phyloP scores from a whole-genome alignment of 2,888 invertebrate species.

The Ennomos erosarius region DNA sequence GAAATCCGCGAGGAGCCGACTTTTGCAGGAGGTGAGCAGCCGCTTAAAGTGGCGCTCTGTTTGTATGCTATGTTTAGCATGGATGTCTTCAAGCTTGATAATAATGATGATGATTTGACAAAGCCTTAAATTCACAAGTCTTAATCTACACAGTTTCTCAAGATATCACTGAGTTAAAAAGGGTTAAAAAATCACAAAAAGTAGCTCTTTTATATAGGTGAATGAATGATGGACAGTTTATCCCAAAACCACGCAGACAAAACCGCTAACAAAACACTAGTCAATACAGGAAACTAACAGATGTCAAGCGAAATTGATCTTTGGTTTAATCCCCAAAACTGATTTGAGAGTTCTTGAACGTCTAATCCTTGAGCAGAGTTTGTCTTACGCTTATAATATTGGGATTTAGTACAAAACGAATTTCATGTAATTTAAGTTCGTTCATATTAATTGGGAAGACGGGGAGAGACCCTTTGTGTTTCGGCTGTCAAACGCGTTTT shows the following conservation, averaged over 20 bases:
- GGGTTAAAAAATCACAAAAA: too few species aligned
- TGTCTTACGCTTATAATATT: conserved; percentile 34
- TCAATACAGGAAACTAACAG: conserved; percentile 7
- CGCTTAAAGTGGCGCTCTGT: too few species aligned
- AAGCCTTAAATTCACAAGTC: too few species aligned
- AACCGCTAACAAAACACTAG: not conserved
- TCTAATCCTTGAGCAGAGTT: conserved; percentile 34
- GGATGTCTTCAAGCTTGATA: too few species aligned
- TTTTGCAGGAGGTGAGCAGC: too few species aligned
- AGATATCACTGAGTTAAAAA: too few species aligned
- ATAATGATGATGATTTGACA: too few species aligned
- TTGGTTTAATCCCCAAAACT: conserved; percentile 32
- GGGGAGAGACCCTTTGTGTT: conserved; percentile 9
- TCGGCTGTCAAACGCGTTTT: conserved; percentile 8
- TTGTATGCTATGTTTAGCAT: too few species aligned
- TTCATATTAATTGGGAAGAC: conserved; percentile 33
- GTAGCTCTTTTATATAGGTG: too few species aligned
- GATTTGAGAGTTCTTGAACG: conserved; percentile 26
- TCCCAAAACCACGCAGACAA: not conserved
- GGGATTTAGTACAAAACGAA: conserved; percentile 35
- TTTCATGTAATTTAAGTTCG: conserved; percentile 38
- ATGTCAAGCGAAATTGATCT: conserved; percentile 33
- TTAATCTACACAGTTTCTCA: too few species aligned
- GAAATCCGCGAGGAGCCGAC: too few species aligned
- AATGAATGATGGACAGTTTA: too few species aligned